Evolutionary conservation across 2,888 invertebrate species (phyloP).

Genomic region (Zelleria hepariella): DNA sequence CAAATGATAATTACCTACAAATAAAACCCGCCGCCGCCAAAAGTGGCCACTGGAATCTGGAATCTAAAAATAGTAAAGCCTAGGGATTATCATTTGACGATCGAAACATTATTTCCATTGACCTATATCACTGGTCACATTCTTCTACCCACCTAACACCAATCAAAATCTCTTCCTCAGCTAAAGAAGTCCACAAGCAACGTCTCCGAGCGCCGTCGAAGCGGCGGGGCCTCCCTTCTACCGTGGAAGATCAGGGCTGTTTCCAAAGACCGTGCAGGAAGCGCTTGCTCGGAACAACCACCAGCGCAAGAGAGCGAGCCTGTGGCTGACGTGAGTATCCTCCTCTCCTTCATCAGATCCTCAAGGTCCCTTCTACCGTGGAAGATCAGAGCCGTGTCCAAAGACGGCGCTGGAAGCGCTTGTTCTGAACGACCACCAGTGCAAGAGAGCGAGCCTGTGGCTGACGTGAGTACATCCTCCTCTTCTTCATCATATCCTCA

Average conservation of each 20-base stretch:
- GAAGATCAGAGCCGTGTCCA: constrained; percentile 80
- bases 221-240: constrained; percentile 78
- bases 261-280: constrained; percentile 66
- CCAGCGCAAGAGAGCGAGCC: not conserved
- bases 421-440: constrained; percentile 7
- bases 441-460: not conserved
- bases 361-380: constrained; percentile 91
- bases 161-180: constrained; percentile 57
- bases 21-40: too few relatives aligned
- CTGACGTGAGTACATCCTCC: not conserved
- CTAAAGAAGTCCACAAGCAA: constrained; percentile 88
- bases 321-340: not conserved
- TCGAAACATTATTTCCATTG: too few relatives aligned
- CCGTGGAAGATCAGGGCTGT: constrained; percentile 87
- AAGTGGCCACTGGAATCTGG: too few relatives aligned
- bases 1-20: too few relatives aligned
- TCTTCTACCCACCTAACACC: not conserved
- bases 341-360: not conserved
- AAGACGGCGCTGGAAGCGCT: constrained; percentile 46
- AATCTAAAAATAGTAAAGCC: too few relatives aligned
- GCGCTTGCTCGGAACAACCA: constrained; percentile 9
- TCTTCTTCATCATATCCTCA: not conserved
- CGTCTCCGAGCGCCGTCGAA: constrained; percentile 89
- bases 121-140: too few relatives aligned
- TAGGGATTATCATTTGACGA: too few relatives aligned